Percentiles rank a stretch among this genome's conserved stretches.
Conservation (phyloP, 2,113 vertebrate species). For the Chloebia gouldiae region DNA sequence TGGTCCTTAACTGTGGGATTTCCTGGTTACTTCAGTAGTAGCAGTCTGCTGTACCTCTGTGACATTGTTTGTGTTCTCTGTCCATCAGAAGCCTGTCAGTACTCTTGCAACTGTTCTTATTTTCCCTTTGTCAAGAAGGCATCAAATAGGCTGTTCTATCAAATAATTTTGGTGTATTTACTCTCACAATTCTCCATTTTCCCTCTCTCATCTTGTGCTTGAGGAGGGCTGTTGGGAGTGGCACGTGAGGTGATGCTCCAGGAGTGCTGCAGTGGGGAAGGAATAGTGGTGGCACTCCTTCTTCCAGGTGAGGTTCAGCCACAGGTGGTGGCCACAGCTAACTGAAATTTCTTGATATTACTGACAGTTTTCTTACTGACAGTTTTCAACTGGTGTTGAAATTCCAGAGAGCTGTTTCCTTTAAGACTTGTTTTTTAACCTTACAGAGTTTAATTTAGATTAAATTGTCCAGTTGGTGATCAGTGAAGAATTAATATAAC, state of each 20-base stretch:
- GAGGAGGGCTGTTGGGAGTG: not conserved
- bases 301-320: not conserved
- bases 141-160: not conserved
- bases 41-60: not conserved
- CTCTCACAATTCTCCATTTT: not conserved
- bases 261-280: not conserved
- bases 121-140: not conserved
- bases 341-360: not conserved
- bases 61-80: accelerated
- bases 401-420: not conserved
- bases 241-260: not conserved
- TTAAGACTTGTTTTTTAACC: not conserved
- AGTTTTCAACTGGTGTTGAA: not conserved
- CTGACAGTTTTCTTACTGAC: not conserved
- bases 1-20: not conserved
- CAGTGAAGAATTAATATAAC: not conserved
- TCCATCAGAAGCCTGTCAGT: not conserved
- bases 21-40: not conserved
- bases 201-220: not conserved
- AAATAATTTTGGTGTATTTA: not conserved
- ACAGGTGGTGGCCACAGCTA: accelerated
- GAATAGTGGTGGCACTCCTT: not conserved
- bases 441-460: not conserved
- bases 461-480: not conserved
- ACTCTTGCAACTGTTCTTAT: not conserved